Conservation (phyloP, 1,140 invertebrate genomes). For the Tribolium madens region DNA sequence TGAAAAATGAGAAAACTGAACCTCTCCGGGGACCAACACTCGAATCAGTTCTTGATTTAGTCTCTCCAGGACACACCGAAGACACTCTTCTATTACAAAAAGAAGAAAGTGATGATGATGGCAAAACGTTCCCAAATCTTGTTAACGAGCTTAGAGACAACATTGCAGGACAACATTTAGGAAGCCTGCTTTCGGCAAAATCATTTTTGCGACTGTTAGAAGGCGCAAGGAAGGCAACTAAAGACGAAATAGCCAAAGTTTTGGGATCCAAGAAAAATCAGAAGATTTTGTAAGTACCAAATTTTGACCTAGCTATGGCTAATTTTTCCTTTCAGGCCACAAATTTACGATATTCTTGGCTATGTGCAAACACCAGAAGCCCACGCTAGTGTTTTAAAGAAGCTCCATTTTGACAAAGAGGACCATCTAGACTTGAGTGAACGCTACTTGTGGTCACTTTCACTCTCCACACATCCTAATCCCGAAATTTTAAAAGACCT, state of each 20-base stretch:
- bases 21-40: constrained; percentile 47
- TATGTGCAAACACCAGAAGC: constrained; percentile 75
- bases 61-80: constrained; percentile 47
- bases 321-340: constrained; percentile 67
- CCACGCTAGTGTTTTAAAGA: constrained; percentile 76
- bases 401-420: constrained; percentile 71
- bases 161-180: constrained; percentile 70
- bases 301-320: not conserved
- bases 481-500: constrained; percentile 73
- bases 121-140: constrained; percentile 64
- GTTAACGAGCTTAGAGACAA: constrained; percentile 70
- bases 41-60: constrained; percentile 54
- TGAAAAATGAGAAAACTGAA: constrained; percentile 46
- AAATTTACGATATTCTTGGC: constrained; percentile 78
- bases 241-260: constrained; percentile 72
- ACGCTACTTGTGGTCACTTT: constrained; percentile 80
- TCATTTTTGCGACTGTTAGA: constrained; percentile 75
- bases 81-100: constrained; percentile 54
- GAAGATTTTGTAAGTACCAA: constrained; percentile 68
- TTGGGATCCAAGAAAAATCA: constrained; percentile 70
- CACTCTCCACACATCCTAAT: constrained; percentile 73
- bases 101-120: constrained; percentile 43
- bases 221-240: constrained; percentile 69
- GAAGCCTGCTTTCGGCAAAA: constrained; percentile 73
- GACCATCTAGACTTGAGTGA: constrained; percentile 74